A percentile compares a stretch with the other conserved stretches of the same genome.
These are phyloP conservation scores for Dolichopus griseipennis DNA, from an alignment of 2,888 invertebrate species.

Conservation along the genomic window DNA sequence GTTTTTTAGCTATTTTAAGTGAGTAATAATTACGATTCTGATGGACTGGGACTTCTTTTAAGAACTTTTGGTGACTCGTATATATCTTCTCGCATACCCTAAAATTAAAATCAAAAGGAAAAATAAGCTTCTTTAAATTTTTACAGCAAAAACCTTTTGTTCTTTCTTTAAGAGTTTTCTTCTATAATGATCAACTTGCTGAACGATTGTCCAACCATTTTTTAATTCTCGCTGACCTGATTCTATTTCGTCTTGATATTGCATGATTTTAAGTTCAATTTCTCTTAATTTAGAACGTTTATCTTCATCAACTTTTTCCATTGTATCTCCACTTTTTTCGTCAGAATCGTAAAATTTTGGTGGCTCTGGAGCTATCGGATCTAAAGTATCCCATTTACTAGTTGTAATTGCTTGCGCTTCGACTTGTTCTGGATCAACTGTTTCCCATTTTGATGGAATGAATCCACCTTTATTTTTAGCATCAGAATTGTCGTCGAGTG, in stretches of 20 bases:
- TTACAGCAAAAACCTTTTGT: constrained; percentile 50
- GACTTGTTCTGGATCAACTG: constrained; percentile 77
- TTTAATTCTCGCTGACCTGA: constrained; percentile 67
- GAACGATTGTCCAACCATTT: constrained; percentile 62
- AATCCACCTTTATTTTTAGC: constrained; percentile 51
- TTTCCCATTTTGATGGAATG: constrained; percentile 94
- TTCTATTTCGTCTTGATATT: constrained; percentile 93
- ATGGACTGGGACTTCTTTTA: constrained; percentile 28
- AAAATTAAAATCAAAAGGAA: not conserved
- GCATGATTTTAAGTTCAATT: constrained; percentile 89
- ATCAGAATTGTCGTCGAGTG: constrained; percentile 48
- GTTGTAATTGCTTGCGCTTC: constrained; percentile 78
- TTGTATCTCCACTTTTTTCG: constrained; percentile 32
- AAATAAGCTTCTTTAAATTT: not conserved
- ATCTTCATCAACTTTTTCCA: constrained; percentile 50
- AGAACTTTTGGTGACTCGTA: constrained; percentile 31
- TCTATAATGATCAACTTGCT: constrained; percentile 85
- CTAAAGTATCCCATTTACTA: constrained; percentile 78
- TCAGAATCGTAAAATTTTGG: constrained; percentile 39
- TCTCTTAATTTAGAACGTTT: constrained; percentile 71
- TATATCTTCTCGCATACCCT: constrained; percentile 18
- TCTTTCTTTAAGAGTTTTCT: constrained; percentile 66
- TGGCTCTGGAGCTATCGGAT: constrained; percentile 41
- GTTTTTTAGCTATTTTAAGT: not conserved
- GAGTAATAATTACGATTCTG: constrained; percentile 22